A percentile compares a stretch with the other conserved stretches of the same genome.
Evolutionary conservation across 1,140 invertebrate species (phyloP).

Genomic region (Tribolium madens): DNA sequence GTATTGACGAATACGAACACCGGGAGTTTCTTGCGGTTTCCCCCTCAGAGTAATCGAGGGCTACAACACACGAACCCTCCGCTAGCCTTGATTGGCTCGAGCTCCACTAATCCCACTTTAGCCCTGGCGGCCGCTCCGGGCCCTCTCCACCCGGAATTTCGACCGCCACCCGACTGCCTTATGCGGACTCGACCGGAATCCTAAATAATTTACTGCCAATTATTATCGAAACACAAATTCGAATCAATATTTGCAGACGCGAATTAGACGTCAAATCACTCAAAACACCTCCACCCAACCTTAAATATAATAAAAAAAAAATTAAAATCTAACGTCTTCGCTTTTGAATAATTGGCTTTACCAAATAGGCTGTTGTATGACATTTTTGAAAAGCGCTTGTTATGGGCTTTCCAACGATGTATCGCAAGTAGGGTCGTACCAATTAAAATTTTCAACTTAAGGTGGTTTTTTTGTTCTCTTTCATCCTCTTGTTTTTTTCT

Average conservation of each 20-base stretch:
- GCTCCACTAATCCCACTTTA: conserved; percentile 64
- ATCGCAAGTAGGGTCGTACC: too few relatives aligned
- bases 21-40: conserved; percentile 49
- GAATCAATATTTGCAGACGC: conserved; percentile 52
- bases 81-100: conserved; percentile 63
- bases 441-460: too few relatives aligned
- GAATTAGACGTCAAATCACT: too few relatives aligned
- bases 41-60: conserved; percentile 34
- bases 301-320: not conserved
- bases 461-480: too few relatives aligned
- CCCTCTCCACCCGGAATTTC: conserved; percentile 46
- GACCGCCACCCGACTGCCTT: conserved; percentile 52
- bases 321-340: too few relatives aligned
- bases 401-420: too few relatives aligned
- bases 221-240: conserved; percentile 55
- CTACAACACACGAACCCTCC: conserved; percentile 45
- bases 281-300: too few relatives aligned
- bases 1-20: conserved; percentile 25
- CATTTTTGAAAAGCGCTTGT: too few relatives aligned
- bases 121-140: conserved; percentile 60
- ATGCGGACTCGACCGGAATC: conserved; percentile 56
- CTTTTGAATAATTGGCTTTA: too few relatives aligned
- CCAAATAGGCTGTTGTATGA: too few relatives aligned
- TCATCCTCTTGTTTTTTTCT: too few relatives aligned
- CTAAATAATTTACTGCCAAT: conserved; percentile 62